These are phyloP conservation scores for Xylota sylvarum DNA, from an alignment of 2,888 invertebrate species.

Conservation along the genomic window DNA sequence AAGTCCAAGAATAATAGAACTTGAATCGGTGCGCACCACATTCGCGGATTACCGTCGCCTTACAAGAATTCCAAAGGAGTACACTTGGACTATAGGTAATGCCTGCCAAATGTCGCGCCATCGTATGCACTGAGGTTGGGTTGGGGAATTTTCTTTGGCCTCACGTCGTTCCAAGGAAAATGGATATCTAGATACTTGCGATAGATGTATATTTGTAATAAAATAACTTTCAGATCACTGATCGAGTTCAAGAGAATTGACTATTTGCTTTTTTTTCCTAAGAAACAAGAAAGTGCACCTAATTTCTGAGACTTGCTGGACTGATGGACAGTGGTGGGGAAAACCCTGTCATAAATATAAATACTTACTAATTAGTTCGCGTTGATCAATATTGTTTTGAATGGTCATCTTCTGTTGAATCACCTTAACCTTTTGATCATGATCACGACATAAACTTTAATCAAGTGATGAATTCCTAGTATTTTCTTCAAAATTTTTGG, in stretches of 20 bases:
- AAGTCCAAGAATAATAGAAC: constrained; percentile 70
- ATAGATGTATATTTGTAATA: constrained; percentile 32
- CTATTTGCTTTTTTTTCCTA: constrained; percentile 13
- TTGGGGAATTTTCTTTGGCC: constrained; percentile 75
- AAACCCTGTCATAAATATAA: neutral
- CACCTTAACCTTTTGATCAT: too few species aligned
- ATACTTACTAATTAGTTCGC: too few species aligned
- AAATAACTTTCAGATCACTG: constrained; percentile 58
- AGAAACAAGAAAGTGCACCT: constrained; percentile 51
- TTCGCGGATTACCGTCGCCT: constrained; percentile 74
- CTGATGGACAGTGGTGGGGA: neutral
- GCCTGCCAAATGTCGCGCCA: constrained; percentile 75
- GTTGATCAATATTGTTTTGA: too few species aligned
- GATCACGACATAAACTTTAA: too few species aligned
- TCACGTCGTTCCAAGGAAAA: constrained; percentile 72
- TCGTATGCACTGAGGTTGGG: constrained; percentile 62
- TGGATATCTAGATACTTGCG: constrained; percentile 37
- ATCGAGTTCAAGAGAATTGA: constrained; percentile 50
- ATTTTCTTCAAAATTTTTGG: too few species aligned
- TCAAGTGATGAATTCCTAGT: neutral
- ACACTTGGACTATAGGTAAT: constrained; percentile 55
- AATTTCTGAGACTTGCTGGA: constrained; percentile 10
- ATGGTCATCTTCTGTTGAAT: too few species aligned
- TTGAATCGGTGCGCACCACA: constrained; percentile 39
- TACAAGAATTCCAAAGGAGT: constrained; percentile 62